Evolutionary conservation across 2,113 vertebrate genomes (phyloP).

Genomic region (Amblyopsis rosae): DNA sequence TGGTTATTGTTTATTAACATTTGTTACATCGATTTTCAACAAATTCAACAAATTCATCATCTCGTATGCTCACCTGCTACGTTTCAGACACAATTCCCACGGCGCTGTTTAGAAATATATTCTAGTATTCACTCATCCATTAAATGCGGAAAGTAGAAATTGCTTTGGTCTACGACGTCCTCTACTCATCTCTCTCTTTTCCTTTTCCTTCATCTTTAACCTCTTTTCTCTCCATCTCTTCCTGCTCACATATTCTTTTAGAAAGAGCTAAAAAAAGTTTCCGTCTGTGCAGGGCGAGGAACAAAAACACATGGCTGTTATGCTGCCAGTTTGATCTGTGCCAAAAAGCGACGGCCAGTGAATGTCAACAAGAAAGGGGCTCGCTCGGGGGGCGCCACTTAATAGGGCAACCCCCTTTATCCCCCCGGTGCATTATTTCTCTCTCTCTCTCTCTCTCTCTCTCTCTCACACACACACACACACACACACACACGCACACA

Average conservation of each 20-base stretch:
- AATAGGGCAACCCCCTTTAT: slow-evolving; percentile 50
- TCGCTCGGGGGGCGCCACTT: slow-evolving; percentile 64
- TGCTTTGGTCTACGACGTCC: slow-evolving; percentile 37
- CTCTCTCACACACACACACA: slow-evolving; percentile 13
- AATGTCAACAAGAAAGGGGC: slow-evolving; percentile 80
- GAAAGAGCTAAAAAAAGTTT: slow-evolving; percentile 47
- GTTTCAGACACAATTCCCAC: slow-evolving; percentile 14
- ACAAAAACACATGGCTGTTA: slow-evolving; percentile 72
- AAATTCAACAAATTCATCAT: no score
- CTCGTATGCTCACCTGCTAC: slow-evolving; percentile 43
- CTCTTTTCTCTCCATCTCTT: slow-evolving; percentile 17
- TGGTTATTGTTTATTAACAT: no score
- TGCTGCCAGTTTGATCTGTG: slow-evolving; percentile 71
- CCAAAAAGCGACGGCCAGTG: slow-evolving; percentile 70
- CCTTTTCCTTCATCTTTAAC: slow-evolving; percentile 12
- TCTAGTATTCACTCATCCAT: background rate
- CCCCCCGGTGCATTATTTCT: slow-evolving; percentile 24
- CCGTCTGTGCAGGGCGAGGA: slow-evolving; percentile 68
- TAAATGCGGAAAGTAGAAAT: slow-evolving; percentile 15
- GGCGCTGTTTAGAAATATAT: slow-evolving; percentile 5
- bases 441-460: slow-evolving; percentile 1
- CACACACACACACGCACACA: slow-evolving; percentile 35
- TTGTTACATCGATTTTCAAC: no score
- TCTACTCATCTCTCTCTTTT: slow-evolving; percentile 44
- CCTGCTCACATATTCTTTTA: slow-evolving; percentile 28